Evolutionary conservation across 1,140 invertebrate genomes (phyloP), one percentile per base, ranked within the genome.

Genomic region (Diachasma alloeum): DNA sequence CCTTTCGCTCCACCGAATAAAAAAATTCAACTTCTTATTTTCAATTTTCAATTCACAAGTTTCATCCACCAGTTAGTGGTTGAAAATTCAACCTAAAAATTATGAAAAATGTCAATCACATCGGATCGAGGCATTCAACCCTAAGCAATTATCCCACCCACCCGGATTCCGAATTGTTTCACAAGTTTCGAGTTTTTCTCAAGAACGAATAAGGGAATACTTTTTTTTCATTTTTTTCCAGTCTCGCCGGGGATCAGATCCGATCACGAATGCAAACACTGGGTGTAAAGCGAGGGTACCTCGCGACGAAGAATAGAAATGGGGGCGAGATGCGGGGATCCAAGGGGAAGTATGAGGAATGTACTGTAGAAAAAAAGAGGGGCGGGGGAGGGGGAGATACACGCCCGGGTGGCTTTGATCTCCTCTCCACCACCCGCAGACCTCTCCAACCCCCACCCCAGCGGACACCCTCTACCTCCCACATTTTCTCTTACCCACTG

Each of bases 191-290:
- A 42, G 9, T 11, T 42, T 42, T 42, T 42, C 39, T 42, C 13
- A 11, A 42, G 39, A 42, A 11, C 4, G 39, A 42, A 13, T 42
- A 42, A 42, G 13, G 13, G 39, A 42, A 42, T 42, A 42, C 39
- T 42, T 42, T 42, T 11, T 42, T 42, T 13, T 31, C 6, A 2
- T 31, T 42, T 42, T 42, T 42, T 42, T 42, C 13, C 3, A 42
- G 39, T 69, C 68, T 26, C 39, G 68, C 26, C n/a, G 11, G 9
- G 37, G 68, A 70, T 70, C 68, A 70, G 68, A 70, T 79, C 69
- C 78, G 81, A 83, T 83, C 80, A 79, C 78, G 76, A 83, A 83
- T 83, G 82, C 82, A 83, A 81, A 83, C 82, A 83, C 79, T 81
- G 76, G 70, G 75, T 73, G 74, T 81, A 80, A 79, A 76, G 78